Evolutionary conservation across 2,888 invertebrate genomes (phyloP), one percentile per base, ranked within the genome.

Genomic region (Oxyscelio sp.): DNA sequence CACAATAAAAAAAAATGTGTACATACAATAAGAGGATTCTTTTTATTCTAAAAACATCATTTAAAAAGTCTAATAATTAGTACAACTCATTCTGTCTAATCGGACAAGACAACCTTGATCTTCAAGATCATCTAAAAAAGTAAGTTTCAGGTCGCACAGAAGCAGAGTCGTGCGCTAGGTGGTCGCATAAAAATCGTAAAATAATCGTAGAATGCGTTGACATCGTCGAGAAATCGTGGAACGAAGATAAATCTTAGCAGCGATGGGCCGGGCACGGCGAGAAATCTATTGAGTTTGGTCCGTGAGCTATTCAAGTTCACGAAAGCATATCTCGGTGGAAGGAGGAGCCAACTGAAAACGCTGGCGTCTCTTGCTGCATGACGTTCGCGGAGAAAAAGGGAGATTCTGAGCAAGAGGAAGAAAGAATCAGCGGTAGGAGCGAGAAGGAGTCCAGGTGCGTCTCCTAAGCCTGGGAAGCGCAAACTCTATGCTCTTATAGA

Each of bases 401-500:
- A 85, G 85, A 85, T 59, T 58, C 71, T 45, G 58, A 70, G 65
- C 56, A 19, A 54, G 56, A 63, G 17, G 71, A 70, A 17, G 84
- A 82, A 65, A 61, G 83, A 70, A 63, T 54, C 50, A 59, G 54
- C 75, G 75, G 54, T 58, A 71, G 77, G 74, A 87, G 83, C 85
- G 87, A 87, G 87, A 89, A 88, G 77, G 85, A 79, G 90, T 91
- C 94, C 93, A 94, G 94, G 94, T 94, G 94, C 92, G 93, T 93
- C 91, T 87, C 86, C 87, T 83, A 92, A 92, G 93, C 94, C 93
- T 94, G 94, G 94, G 94, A 94, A 92, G 92, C 92, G 91, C 92
- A 92, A 92, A 92, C 92, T 92, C 89, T 85, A 87, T 88, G 85
- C 83, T 86, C 83, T 79, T 85, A 81, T 87, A 78, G 73, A 86